A percentile compares a stretch with the other conserved stretches of the same genome.
Conservation (phyloP, 1,140 invertebrate genomes). For the Drosophila asahinai region DNA sequence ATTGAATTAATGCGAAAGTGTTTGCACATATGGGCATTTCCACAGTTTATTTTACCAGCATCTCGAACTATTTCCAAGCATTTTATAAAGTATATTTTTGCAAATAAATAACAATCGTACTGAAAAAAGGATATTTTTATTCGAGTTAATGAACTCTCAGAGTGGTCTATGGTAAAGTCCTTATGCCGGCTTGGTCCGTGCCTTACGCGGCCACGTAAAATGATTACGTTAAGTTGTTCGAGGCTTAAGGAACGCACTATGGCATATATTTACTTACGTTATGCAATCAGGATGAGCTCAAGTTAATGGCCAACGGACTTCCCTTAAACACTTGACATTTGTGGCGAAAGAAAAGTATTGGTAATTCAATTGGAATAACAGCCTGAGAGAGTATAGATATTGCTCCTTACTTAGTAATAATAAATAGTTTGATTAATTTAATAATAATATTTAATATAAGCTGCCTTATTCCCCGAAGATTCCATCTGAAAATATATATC, state of each 20-base stretch:
- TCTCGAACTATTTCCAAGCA: no score
- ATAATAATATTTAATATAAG: not conserved
- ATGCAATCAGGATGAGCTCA: slow-evolving; percentile 30
- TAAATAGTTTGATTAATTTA: no score
- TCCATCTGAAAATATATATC: slow-evolving; percentile 13
- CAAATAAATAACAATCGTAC: no score
- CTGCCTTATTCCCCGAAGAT: not conserved
- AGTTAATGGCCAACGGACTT: slow-evolving; percentile 13
- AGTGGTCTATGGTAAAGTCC: slow-evolving; percentile 12
- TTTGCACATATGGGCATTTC: not conserved
- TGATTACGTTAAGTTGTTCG: slow-evolving; percentile 39
- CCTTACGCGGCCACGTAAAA: slow-evolving; percentile 26
- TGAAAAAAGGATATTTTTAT: no score
- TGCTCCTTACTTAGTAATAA: no score
- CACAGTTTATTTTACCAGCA: not conserved
- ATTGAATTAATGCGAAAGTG: slow-evolving; percentile 41
- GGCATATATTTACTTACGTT: slow-evolving; percentile 11
- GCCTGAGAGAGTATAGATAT: no score
- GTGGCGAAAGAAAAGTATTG: not conserved
- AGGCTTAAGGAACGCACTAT: slow-evolving; percentile 15
- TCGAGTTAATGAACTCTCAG: no score
- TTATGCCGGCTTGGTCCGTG: not conserved
- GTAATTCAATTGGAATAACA: not conserved
- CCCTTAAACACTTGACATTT: slow-evolving; percentile 20
- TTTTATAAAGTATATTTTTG: not conserved